phyloP scores from a whole-genome alignment of 2,888 invertebrate species.

The Parthenolecanium corni region DNA sequence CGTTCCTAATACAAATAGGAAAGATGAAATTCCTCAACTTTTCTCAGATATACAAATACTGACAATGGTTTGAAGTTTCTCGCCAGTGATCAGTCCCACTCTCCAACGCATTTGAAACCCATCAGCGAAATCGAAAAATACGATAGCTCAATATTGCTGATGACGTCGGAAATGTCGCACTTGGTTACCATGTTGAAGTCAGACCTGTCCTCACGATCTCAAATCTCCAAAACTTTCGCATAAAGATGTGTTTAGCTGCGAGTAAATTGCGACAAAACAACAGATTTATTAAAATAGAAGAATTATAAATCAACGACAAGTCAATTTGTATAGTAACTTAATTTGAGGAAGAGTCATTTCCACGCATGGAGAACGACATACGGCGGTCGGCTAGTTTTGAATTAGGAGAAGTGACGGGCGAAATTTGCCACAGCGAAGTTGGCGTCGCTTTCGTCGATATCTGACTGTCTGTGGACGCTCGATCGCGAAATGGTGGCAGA shows the following conservation, averaged over 20 bases:
- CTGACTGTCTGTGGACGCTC: conserved; percentile 16
- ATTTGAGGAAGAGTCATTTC: conserved; percentile 41
- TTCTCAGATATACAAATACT: too few relatives aligned
- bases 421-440: conserved; percentile 38
- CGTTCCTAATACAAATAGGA: too few relatives aligned
- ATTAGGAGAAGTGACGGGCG: conserved; percentile 40
- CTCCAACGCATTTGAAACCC: too few relatives aligned
- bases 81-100: too few relatives aligned
- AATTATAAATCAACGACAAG: neutral
- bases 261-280: neutral
- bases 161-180: too few relatives aligned
- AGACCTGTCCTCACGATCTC: neutral
- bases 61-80: too few relatives aligned
- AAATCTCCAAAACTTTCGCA: neutral
- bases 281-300: neutral
- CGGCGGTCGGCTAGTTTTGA: conserved; percentile 48
- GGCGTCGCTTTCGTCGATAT: conserved; percentile 3
- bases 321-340: neutral
- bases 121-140: too few relatives aligned
- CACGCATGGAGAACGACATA: conserved; percentile 68
- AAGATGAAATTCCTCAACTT: too few relatives aligned
- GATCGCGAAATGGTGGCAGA: conserved; percentile 22
- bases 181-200: neutral
- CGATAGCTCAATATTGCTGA: too few relatives aligned
- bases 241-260: neutral